These are phyloP conservation scores for Ictalurus furcatus DNA, from an alignment of 2,113 vertebrate genomes.

Conservation along the genomic window DNA sequence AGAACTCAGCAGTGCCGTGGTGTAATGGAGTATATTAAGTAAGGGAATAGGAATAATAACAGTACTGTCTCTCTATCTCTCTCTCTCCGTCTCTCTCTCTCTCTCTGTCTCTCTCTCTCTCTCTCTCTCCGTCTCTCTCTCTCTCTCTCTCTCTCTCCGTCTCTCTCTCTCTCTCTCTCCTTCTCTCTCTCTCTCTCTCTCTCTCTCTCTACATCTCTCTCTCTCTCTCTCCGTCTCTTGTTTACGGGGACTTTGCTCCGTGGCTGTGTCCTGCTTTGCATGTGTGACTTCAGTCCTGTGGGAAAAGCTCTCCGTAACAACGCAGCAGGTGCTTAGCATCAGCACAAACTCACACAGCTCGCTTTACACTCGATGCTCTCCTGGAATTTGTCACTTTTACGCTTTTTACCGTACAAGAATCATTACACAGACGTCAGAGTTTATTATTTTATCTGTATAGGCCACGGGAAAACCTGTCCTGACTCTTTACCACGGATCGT, in stretches of 20 bases:
- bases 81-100: neutral
- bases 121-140: neutral
- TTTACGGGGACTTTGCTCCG: slow-evolving; percentile 62
- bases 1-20: neutral
- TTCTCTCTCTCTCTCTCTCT: neutral
- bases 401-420: neutral
- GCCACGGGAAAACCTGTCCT: neutral
- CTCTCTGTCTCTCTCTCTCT: neutral
- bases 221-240: slow-evolving; percentile 50
- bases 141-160: neutral
- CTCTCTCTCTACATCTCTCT: neutral
- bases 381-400: slow-evolving; percentile 34
- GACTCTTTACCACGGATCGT: neutral
- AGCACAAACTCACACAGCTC: slow-evolving; percentile 42
- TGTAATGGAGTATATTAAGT: neutral
- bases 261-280: slow-evolving; percentile 72
- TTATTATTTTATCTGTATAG: neutral
- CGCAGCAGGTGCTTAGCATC: slow-evolving; percentile 73
- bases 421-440: neutral
- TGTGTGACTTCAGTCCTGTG: slow-evolving; percentile 75
- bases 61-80: neutral
- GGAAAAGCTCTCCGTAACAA: slow-evolving; percentile 69
- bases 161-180: slow-evolving; percentile 23
- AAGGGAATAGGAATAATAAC: neutral
- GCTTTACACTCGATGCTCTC: slow-evolving; percentile 23